These are phyloP conservation scores for Cuniculus paca DNA, from an alignment of 2,797 vertebrate species.

Conservation along the genomic window DNA sequence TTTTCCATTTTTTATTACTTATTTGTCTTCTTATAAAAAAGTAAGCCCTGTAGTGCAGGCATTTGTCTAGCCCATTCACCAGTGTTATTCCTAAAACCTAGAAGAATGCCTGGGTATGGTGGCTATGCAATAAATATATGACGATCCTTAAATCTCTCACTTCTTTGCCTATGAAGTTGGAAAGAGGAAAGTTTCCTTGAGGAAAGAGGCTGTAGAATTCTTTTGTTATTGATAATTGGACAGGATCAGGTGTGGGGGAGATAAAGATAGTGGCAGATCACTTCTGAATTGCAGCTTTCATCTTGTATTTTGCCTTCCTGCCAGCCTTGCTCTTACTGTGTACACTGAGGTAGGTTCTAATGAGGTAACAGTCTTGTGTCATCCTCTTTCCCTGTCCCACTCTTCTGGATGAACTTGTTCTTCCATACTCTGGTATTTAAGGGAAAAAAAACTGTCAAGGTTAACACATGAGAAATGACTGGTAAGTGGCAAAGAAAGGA, in stretches of 20 bases:
- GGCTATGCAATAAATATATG: background rate
- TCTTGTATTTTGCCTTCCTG: background rate
- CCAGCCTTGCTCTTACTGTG: background rate
- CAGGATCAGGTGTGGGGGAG: background rate
- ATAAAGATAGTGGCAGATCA: background rate
- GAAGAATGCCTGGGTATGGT: background rate
- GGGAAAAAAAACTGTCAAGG: background rate
- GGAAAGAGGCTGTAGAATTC: background rate
- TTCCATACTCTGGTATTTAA: background rate
- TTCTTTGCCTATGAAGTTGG: background rate
- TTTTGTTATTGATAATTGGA: background rate
- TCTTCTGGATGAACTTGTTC: background rate
- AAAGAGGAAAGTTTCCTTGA: background rate
- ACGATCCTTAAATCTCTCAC: background rate
- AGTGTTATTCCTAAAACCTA: background rate
- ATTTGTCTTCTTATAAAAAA: background rate
- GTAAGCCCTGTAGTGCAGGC: background rate
- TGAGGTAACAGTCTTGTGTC: background rate
- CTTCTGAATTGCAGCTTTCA: constrained; percentile 16
- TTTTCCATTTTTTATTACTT: background rate
- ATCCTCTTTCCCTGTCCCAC: background rate
- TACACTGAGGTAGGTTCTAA: background rate
- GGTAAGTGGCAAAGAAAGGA: background rate
- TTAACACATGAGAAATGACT: constrained; percentile 17
- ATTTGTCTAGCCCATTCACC: background rate